A percentile compares a stretch with the other conserved stretches of the same genome.
Conservation (phyloP, 2,113 vertebrate genomes). For the Pao palembangensis region DNA sequence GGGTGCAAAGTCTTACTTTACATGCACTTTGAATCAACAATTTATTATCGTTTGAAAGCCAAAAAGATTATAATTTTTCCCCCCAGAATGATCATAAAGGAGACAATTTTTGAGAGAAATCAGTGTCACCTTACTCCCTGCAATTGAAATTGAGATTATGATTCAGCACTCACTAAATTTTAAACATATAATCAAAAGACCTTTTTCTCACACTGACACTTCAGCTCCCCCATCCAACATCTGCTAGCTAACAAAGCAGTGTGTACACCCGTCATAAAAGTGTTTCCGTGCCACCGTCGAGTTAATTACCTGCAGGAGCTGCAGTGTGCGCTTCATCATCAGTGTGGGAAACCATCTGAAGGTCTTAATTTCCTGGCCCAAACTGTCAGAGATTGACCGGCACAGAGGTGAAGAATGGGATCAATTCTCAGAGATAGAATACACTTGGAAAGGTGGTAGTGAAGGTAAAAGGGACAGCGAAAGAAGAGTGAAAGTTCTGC, state of each 20-base stretch:
- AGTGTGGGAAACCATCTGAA: slow-evolving; percentile 38
- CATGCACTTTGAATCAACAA: too few species aligned
- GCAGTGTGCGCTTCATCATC: slow-evolving; percentile 32
- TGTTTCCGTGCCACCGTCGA: slow-evolving; percentile 36
- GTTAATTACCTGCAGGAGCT: slow-evolving; percentile 43
- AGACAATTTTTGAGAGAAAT: too few species aligned
- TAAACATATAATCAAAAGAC: slow-evolving; percentile 1
- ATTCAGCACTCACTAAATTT: not conserved
- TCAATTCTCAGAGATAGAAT: slow-evolving; percentile 19
- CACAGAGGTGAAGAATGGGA: slow-evolving; percentile 26
- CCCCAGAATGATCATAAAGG: too few species aligned
- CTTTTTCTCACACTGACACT: not conserved
- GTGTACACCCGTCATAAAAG: slow-evolving; percentile 1
- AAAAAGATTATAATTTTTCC: too few species aligned
- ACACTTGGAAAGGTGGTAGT: slow-evolving; percentile 17
- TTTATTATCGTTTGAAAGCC: too few species aligned
- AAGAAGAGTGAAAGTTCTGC: not conserved
- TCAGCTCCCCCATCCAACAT: not conserved
- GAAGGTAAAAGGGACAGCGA: not conserved
- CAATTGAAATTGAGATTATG: too few species aligned
- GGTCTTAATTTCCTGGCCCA: slow-evolving; percentile 44
- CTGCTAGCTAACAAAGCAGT: slow-evolving; percentile 12
- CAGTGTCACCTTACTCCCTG: too few species aligned
- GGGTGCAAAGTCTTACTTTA: too few species aligned
- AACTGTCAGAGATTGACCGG: slow-evolving; percentile 30